Percentiles rank a stretch among this genome's conserved stretches.
Conservation (phyloP, 2,797 vertebrate genomes). For the Smutsia temminckii region DNA sequence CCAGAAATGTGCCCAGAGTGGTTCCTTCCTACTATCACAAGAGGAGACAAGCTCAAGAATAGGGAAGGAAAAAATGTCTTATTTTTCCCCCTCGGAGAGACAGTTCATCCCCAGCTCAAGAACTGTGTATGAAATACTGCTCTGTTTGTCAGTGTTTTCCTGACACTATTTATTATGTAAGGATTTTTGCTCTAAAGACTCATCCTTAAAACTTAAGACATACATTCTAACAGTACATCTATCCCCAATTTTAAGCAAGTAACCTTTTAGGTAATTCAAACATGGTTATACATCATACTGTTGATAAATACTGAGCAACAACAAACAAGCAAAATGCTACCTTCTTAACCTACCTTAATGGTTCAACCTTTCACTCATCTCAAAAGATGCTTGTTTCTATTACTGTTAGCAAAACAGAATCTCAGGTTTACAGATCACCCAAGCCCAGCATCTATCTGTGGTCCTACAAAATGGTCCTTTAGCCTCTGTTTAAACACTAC, state of each 20-base stretch:
- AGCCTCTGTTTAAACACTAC: neutral
- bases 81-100: neutral
- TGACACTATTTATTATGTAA: neutral
- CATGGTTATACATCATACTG: neutral
- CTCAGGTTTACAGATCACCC: neutral
- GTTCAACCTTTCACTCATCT: constrained; percentile 23
- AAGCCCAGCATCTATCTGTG: neutral
- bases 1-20: constrained; percentile 14
- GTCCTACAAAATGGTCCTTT: neutral
- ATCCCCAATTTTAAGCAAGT: constrained; percentile 26
- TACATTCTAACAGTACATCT: neutral
- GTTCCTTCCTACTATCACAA: neutral
- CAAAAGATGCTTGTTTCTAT: neutral
- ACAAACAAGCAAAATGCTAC: neutral
- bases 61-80: neutral
- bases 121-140: neutral
- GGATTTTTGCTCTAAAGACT: neutral
- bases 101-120: neutral
- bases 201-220: neutral
- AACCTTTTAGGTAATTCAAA: neutral
- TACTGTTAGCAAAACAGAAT: neutral
- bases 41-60: neutral
- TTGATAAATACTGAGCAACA: neutral
- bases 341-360: neutral
- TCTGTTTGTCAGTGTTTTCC: neutral